Conservation (phyloP, 2,888 invertebrate species). For the Nymphalis c-album region DNA sequence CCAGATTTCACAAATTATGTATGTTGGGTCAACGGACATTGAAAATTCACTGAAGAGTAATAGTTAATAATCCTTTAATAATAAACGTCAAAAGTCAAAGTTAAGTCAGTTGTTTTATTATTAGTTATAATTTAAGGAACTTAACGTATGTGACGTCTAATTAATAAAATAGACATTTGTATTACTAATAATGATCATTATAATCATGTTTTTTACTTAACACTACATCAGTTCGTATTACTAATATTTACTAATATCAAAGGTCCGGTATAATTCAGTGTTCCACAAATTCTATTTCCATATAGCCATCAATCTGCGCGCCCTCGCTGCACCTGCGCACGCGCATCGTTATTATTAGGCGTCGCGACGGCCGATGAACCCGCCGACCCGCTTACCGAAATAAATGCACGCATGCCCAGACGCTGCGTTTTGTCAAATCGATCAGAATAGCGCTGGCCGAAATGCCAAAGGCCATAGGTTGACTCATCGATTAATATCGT, state of each 20-base stretch:
- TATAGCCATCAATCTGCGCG: conserved; percentile 32
- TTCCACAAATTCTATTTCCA: conserved; percentile 40
- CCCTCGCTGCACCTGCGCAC: conserved; percentile 65
- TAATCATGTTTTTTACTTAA: conserved; percentile 2
- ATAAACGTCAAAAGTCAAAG: too few relatives aligned
- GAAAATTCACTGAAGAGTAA: too few relatives aligned
- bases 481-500: conserved; percentile 15
- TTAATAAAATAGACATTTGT: background rate
- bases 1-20: too few relatives aligned
- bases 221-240: conserved; percentile 20
- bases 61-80: too few relatives aligned
- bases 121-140: too few relatives aligned
- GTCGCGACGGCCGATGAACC: conserved; percentile 76
- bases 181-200: background rate
- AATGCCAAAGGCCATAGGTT: conserved; percentile 25
- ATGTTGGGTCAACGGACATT: too few relatives aligned
- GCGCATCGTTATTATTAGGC: conserved; percentile 71
- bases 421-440: conserved; percentile 25
- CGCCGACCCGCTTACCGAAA: conserved; percentile 78
- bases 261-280: conserved; percentile 37
- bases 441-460: conserved; percentile 17
- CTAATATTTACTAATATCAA: conserved; percentile 36
- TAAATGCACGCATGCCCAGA: conserved; percentile 49
- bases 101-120: too few relatives aligned
- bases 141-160: too few relatives aligned